These are phyloP conservation scores for Epinephelus fuscoguttatus DNA, from an alignment of 2,113 vertebrate species.

Conservation along the genomic window DNA sequence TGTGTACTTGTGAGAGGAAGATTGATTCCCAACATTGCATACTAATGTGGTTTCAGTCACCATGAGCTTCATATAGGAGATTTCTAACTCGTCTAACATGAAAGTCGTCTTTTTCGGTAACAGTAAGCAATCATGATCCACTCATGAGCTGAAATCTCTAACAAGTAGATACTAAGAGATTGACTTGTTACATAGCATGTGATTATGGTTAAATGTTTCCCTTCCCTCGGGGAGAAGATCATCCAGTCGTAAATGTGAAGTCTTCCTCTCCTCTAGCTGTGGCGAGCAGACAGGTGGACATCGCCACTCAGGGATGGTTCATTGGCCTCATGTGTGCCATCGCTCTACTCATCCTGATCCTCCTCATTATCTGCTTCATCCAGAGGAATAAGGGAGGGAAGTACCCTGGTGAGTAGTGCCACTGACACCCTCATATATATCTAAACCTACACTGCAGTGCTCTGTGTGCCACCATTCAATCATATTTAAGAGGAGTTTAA, in stretches of 20 bases:
- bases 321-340: slow-evolving; percentile 99
- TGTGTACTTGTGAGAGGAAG: slow-evolving; percentile 1
- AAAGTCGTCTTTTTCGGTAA: slow-evolving; percentile 28
- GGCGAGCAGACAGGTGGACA: slow-evolving; percentile 96
- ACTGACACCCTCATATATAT: neutral
- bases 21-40: slow-evolving; percentile 7
- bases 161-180: slow-evolving; percentile 19
- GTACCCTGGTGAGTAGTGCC: slow-evolving; percentile 91
- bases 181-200: neutral
- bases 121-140: slow-evolving; percentile 37
- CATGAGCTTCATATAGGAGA: slow-evolving; percentile 21
- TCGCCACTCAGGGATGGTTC: slow-evolving; percentile 99
- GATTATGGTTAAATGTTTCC: neutral
- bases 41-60: slow-evolving; percentile 45
- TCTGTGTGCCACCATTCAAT: neutral
- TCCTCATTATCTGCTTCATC: slow-evolving; percentile 99
- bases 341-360: slow-evolving; percentile 96
- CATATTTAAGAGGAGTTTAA: neutral
- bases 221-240: neutral
- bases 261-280: slow-evolving; percentile 85
- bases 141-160: slow-evolving; percentile 21
- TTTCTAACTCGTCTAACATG: slow-evolving; percentile 61
- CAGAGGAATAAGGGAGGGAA: slow-evolving; percentile 99
- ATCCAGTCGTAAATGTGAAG: slow-evolving; percentile 6
- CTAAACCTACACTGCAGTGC: neutral